These are phyloP conservation scores for Microctenopoma steveboyesi DNA, from an alignment of 2,797 vertebrate species.

Conservation along the genomic window DNA sequence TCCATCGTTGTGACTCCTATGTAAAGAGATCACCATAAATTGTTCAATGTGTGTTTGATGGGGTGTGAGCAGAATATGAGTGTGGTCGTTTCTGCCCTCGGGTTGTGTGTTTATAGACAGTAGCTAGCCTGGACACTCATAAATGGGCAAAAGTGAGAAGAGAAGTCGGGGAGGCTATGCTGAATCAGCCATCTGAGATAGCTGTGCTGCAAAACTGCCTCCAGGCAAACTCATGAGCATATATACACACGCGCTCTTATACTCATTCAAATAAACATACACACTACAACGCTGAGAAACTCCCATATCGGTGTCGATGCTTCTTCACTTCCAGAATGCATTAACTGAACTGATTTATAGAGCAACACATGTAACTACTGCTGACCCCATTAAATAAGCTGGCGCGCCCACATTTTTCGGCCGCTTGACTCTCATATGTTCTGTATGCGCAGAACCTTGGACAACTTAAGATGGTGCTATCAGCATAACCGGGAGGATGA, in stretches of 20 bases:
- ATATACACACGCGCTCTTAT: neutral
- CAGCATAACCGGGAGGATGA: constrained; percentile 46
- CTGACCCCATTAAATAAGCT: constrained; percentile 70
- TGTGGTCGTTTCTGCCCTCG: constrained; percentile 48
- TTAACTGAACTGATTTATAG: constrained; percentile 46
- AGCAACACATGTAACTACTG: constrained; percentile 29
- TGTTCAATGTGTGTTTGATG: constrained; percentile 68
- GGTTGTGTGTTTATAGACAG: constrained; percentile 71
- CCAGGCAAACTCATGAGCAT: constrained; percentile 46
- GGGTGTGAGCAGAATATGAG: constrained; percentile 57
- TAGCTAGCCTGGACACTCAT: constrained; percentile 49
- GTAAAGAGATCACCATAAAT: constrained; percentile 56
- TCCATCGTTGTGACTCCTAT: constrained; percentile 31
- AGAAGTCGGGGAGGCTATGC: constrained; percentile 49
- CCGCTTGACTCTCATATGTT: constrained; percentile 69
- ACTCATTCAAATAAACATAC: constrained; percentile 32
- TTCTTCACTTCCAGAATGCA: constrained; percentile 20
- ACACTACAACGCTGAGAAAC: constrained; percentile 26
- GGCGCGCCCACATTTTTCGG: constrained; percentile 57
- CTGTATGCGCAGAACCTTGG: constrained; percentile 37
- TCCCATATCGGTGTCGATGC: constrained; percentile 12
- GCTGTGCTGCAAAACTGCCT: constrained; percentile 43
- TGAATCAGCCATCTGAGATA: constrained; percentile 69
- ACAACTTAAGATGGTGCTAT: constrained; percentile 58
- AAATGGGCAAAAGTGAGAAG: constrained; percentile 56